These are phyloP conservation scores for Microchirus variegatus DNA, from an alignment of 2,797 vertebrate genomes.

Conservation along the genomic window DNA sequence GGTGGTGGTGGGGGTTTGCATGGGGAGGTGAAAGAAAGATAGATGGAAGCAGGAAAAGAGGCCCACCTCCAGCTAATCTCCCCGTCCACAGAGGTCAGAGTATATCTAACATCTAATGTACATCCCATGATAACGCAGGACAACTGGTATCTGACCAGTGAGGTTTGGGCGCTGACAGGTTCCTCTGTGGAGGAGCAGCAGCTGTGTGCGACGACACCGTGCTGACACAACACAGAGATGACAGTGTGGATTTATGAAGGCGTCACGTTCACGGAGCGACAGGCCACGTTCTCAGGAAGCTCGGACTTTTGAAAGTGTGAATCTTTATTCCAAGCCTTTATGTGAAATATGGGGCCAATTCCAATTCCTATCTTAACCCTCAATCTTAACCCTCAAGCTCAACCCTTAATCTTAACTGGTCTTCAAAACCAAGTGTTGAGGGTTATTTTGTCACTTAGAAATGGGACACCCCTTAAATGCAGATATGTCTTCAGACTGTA, in stretches of 20 bases:
- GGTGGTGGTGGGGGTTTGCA: slow-evolving; percentile 9
- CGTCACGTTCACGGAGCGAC: background rate
- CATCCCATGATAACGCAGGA: slow-evolving; percentile 54
- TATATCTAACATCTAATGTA: slow-evolving; percentile 60
- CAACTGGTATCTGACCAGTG: slow-evolving; percentile 44
- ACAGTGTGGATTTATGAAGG: background rate
- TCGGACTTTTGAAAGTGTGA: background rate
- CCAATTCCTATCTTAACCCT: too few relatives aligned
- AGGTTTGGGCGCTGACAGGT: slow-evolving; percentile 15
- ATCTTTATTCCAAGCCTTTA: background rate
- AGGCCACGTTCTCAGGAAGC: too few relatives aligned
- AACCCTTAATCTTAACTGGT: too few relatives aligned
- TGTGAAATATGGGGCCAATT: too few relatives aligned
- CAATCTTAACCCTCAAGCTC: too few relatives aligned
- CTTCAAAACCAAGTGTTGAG: too few relatives aligned
- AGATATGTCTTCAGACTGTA: too few relatives aligned
- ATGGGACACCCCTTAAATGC: too few relatives aligned
- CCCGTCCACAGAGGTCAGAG: slow-evolving; percentile 50
- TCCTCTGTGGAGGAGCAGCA: slow-evolving; percentile 18
- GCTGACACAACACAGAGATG: slow-evolving; percentile 12
- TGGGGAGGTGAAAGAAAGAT: slow-evolving; percentile 69
- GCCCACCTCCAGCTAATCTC: slow-evolving; percentile 65
- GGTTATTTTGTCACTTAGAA: too few relatives aligned
- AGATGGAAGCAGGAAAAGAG: slow-evolving; percentile 73
- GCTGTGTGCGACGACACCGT: slow-evolving; percentile 12